phyloP scores from a whole-genome alignment of 2,113 vertebrate species.

The Isichthys henryi region DNA sequence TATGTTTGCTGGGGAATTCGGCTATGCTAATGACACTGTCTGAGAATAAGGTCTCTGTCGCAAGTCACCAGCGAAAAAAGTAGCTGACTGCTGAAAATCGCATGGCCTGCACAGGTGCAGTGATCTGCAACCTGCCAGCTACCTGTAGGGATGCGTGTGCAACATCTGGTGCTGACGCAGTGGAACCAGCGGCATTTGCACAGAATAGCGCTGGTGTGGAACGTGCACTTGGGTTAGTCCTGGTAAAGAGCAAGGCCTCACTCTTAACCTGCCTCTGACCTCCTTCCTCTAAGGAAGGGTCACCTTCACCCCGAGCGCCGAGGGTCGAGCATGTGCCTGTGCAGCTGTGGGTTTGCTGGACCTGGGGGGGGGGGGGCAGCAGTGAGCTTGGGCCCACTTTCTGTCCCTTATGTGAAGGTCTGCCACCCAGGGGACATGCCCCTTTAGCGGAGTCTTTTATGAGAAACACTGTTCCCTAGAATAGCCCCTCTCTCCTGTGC shows the following conservation, averaged over 20 bases:
- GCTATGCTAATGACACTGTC: background rate
- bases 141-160: conserved; percentile 33
- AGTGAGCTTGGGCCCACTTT: background rate
- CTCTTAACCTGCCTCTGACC: conserved; percentile 10
- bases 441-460: background rate
- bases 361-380: background rate
- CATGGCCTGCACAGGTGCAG: conserved; percentile 32
- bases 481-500: background rate
- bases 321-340: background rate
- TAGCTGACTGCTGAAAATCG: conserved; percentile 16
- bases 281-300: conserved; percentile 26
- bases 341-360: background rate
- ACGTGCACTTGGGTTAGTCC: conserved; percentile 21
- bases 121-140: conserved; percentile 35
- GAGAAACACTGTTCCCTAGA: background rate
- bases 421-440: background rate
- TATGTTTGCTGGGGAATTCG: background rate
- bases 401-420: background rate
- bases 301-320: conserved; percentile 32
- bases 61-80: conserved; percentile 10
- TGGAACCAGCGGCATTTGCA: conserved; percentile 28
- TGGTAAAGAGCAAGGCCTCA: background rate
- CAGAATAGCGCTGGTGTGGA: conserved; percentile 15
- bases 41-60: background rate
- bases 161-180: conserved; percentile 46